Conservation (phyloP, 1,140 invertebrate species). For the Plodia interpunctella region DNA sequence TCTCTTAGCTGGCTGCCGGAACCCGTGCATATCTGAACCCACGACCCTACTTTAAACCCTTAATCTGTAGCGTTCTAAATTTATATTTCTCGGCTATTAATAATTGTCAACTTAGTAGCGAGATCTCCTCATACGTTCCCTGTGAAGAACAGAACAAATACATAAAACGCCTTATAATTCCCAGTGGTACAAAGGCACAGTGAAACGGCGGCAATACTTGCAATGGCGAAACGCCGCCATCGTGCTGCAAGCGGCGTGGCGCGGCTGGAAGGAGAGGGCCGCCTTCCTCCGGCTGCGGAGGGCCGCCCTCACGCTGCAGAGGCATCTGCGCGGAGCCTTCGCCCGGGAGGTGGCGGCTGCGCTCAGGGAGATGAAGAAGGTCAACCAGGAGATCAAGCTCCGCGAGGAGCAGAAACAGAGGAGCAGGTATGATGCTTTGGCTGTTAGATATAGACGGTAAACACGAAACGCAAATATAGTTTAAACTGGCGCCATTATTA, state of each 20-base stretch:
- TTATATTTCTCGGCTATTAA: too few relatives aligned
- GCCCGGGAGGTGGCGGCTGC: slow-evolving; percentile 91
- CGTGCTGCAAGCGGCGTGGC: slow-evolving; percentile 91
- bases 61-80: too few relatives aligned
- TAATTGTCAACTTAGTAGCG: too few relatives aligned
- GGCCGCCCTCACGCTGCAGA: slow-evolving; percentile 93
- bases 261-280: slow-evolving; percentile 90
- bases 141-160: too few relatives aligned
- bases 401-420: slow-evolving; percentile 79
- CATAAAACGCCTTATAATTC: too few relatives aligned
- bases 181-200: slow-evolving; percentile 70
- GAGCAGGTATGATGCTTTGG: slow-evolving; percentile 67
- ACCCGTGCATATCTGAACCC: too few relatives aligned
- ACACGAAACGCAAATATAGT: too few relatives aligned
- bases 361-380: slow-evolving; percentile 91
- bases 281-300: slow-evolving; percentile 88
- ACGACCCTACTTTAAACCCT: too few relatives aligned
- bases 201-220: slow-evolving; percentile 81
- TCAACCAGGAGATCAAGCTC: slow-evolving; percentile 93
- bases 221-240: slow-evolving; percentile 84
- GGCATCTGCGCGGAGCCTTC: slow-evolving; percentile 92
- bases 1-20: too few relatives aligned
- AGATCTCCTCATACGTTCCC: too few relatives aligned
- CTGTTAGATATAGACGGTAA: not conserved
- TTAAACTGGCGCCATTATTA: too few relatives aligned